These are phyloP conservation scores for Phasianus colchicus DNA, from an alignment of 2,113 vertebrate genomes.

Conservation along the genomic window DNA sequence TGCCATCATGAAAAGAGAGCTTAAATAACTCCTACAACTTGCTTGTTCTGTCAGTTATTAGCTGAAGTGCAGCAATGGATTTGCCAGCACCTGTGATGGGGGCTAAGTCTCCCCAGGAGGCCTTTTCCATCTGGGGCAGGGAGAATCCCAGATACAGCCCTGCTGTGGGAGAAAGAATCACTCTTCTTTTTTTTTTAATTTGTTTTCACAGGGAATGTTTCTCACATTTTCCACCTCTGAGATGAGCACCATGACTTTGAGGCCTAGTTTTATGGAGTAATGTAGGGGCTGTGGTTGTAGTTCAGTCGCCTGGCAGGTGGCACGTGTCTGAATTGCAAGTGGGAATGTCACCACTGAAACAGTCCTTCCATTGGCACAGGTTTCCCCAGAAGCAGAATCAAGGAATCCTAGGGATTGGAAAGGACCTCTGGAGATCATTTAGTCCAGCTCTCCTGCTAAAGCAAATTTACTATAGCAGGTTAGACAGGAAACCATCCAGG, in stretches of 20 bases:
- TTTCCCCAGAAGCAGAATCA: not conserved
- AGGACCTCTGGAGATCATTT: too few relatives aligned
- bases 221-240: not conserved
- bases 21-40: not conserved
- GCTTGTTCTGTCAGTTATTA: rapidly evolving
- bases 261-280: not conserved
- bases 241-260: not conserved
- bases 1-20: not conserved
- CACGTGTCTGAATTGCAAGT: not conserved
- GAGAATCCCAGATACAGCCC: not conserved
- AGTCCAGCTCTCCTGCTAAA: too few relatives aligned
- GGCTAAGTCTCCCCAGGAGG: not conserved
- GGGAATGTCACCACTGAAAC: not conserved
- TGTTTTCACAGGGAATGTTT: not conserved
- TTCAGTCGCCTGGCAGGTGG: not conserved
- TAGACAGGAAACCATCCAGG: too few relatives aligned
- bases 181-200: not conserved
- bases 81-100: rapidly evolving
- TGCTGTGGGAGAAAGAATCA: rapidly evolving
- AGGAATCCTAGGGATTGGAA: too few relatives aligned
- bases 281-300: not conserved
- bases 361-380: not conserved
- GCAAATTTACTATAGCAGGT: too few relatives aligned
- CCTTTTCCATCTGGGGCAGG: not conserved
- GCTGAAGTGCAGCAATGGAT: not conserved